Conservation (phyloP, 2,113 vertebrate genomes). For the Lates calcarifer region DNA sequence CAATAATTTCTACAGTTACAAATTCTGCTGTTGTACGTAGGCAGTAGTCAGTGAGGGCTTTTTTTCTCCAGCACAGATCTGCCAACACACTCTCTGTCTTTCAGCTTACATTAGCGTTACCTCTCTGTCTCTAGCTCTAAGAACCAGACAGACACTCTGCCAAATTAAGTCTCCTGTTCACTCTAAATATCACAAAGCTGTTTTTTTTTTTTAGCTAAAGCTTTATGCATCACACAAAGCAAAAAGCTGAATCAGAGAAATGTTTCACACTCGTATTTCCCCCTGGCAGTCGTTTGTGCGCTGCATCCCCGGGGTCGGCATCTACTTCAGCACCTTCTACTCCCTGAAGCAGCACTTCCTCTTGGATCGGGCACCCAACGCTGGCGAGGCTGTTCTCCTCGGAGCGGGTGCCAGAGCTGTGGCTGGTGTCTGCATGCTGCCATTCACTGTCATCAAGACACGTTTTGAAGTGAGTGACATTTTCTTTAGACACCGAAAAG, state of each 20-base stretch:
- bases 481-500: no score
- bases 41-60: neutral
- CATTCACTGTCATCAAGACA: slow-evolving; percentile 95
- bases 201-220: neutral
- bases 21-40: neutral
- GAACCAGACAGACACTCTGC: neutral
- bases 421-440: slow-evolving; percentile 91
- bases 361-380: slow-evolving; percentile 85
- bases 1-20: neutral
- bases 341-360: slow-evolving; percentile 90
- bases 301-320: slow-evolving; percentile 95
- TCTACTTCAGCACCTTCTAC: slow-evolving; percentile 97
- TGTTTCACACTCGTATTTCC: neutral
- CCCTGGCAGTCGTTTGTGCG: slow-evolving; percentile 91
- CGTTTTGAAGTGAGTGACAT: slow-evolving; percentile 90
- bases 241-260: neutral
- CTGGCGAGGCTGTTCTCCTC: slow-evolving; percentile 89
- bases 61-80: neutral
- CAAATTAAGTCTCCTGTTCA: neutral
- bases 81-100: neutral
- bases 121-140: neutral
- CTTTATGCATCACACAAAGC: neutral
- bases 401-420: slow-evolving; percentile 90
- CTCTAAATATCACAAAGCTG: neutral
- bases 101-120: neutral